These are phyloP conservation scores for Patella depressa DNA, from an alignment of 2,888 invertebrate genomes.

Conservation along the genomic window DNA sequence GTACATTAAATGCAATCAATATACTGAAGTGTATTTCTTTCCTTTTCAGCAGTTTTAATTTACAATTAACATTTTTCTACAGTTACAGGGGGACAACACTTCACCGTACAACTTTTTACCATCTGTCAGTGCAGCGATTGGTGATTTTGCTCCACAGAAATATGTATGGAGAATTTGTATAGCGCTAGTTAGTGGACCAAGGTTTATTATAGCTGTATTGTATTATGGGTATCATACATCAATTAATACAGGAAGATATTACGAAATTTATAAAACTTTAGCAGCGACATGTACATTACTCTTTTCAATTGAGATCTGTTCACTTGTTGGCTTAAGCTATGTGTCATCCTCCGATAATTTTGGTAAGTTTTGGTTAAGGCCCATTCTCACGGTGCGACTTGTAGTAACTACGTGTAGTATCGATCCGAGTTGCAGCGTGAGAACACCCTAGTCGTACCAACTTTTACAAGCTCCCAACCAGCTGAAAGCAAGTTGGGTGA, in stretches of 20 bases:
- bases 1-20: too few species aligned
- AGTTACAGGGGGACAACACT: slow-evolving; percentile 75
- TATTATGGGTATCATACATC: slow-evolving; percentile 77
- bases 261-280: slow-evolving; percentile 43
- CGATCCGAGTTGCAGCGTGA: too few species aligned
- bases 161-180: slow-evolving; percentile 94
- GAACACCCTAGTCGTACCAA: too few species aligned
- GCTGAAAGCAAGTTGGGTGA: too few species aligned
- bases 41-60: too few species aligned
- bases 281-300: slow-evolving; percentile 72
- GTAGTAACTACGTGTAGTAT: too few species aligned
- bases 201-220: slow-evolving; percentile 84
- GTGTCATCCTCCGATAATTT: slow-evolving; percentile 93
- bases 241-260: slow-evolving; percentile 42
- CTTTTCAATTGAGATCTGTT: slow-evolving; percentile 87
- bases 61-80: slow-evolving; percentile 9
- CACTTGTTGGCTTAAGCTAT: slow-evolving; percentile 89
- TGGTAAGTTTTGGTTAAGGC: slow-evolving; percentile 80
- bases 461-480: too few species aligned
- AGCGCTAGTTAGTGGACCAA: slow-evolving; percentile 86
- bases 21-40: too few species aligned
- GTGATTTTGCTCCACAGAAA: slow-evolving; percentile 87
- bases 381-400: too few species aligned
- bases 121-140: slow-evolving; percentile 94
- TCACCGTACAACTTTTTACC: slow-evolving; percentile 88